Evolutionary conservation across 2,113 vertebrate species (phyloP), one percentile per base, ranked within the genome.

Genomic region (Salvelinus namaycush): DNA sequence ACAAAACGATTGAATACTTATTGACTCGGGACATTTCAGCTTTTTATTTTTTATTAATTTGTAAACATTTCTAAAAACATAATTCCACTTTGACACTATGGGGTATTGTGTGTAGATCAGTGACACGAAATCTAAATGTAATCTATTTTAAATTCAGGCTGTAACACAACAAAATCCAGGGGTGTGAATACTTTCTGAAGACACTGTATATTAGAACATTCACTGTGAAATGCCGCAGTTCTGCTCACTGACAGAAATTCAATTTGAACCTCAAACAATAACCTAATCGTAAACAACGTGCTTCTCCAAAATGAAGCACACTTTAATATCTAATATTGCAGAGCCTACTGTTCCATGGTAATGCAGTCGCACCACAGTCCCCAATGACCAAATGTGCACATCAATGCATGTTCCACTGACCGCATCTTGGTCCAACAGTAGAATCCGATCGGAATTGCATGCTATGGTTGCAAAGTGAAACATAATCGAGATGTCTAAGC

Each of bases 381-480:
- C 13, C 26, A 68, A 5, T 7, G 59, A 13, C 13, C 59, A 24
- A 24, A 68, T 34, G 26, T 71, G 62, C 14, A 39, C 24, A 62
- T 26, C 70, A 29, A 18, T 8, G 8, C 27, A 14, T 20, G n/a
- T 14, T 27, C 8, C 8, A 1, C 66, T 66, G 60, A 76, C 73
- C 62, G 49, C 31, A n/a, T 65, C 65, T 60, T 70, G n/a, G 66
- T 75, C 22, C 59, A 44, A 8, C 57, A 26, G 5, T 31, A 13
- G 27, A 67, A 60, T 73, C 48, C 69, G 29, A 26, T 34, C 64
- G 44, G 54, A 14, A 29, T 4, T 1, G 20, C 68, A 13, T 26
- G 16, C 57, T 64, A 39, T 34, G 72, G 34, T 75, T 69, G 24
- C 39, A 69, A 67, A 54, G 39, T 77, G 54, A 77, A 51, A 75